Base-by-base conservation (phyloP, 2,113 vertebrate species). In the Calidris pygmaea region DNA sequence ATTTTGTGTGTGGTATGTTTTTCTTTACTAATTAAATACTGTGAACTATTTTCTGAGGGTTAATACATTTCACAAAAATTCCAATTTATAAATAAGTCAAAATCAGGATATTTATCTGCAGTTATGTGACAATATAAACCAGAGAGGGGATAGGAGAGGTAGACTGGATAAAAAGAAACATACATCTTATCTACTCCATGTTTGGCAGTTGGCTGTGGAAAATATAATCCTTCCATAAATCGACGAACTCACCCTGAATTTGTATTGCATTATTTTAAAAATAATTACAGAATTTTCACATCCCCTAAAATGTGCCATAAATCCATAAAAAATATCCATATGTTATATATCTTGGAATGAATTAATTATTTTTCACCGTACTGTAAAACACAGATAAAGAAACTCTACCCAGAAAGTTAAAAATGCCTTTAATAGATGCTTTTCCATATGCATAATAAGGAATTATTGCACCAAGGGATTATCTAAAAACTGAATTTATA, bases 321-420 rank as follows among this genome's bases (percentile, higher is more conserved):
- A 93, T 93, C 77, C 87, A 65, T 74, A 65, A 87, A 93, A 94
- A 93, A 8, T 75, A 95, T 72, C 94, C 94, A 96, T 96, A 94
- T 95, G 90, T 67, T 96, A 74, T 75, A 89, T 53, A 94, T 94
- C 96, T 87, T 60, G 27, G 58, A 92, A 68, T 73, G 66, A 93
- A 96, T 94, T 96, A 95, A 96, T 97, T 94, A 73, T n/a, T 91
- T 95, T 94, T 87, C 81, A 82, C 77, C 70, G 30, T 79, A 89
- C 91, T 93, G 87, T 91, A 95, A 96, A 95, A 89, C 56, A 87
- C 89, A 91, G 81, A 95, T 94, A 91, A 96, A 97, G 87, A 74
- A 95, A 94, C 70, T 95, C 87, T 89, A 76, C 73, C 53, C 91
- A 85, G 81, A 95, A 91, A 94, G 87, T 93, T 91, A 50, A 93